Conservation (phyloP, 2,113 vertebrate species). For the Callionymus lyra region DNA sequence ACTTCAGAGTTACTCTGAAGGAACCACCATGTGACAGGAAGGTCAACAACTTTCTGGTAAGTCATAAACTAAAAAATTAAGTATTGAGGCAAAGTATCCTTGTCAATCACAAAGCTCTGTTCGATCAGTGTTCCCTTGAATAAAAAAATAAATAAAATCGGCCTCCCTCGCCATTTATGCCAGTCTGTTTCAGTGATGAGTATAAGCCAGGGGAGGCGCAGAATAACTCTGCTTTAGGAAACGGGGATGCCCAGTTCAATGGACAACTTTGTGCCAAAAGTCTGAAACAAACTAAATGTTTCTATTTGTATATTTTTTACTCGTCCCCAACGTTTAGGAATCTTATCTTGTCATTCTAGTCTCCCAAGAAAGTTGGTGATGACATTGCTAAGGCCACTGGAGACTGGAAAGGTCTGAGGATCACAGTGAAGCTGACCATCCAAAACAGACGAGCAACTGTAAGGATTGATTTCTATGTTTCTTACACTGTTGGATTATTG, state of each 20-base stretch:
- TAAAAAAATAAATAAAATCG: too few relatives aligned
- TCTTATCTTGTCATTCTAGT: constrained; percentile 62
- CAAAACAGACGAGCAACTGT: constrained; percentile 98
- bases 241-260: constrained; percentile 58
- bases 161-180: too few relatives aligned
- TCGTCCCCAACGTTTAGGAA: neutral
- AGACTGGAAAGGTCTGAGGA: constrained; percentile 96
- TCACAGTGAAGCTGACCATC: constrained; percentile 94
- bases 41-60: too few relatives aligned
- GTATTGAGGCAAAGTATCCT: too few relatives aligned
- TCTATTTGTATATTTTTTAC: too few relatives aligned
- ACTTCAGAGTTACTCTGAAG: constrained; percentile 64
- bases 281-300: constrained; percentile 56
- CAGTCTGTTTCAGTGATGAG: too few relatives aligned
- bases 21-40: too few relatives aligned
- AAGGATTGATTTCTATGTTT: constrained; percentile 10
- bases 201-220: constrained; percentile 70
- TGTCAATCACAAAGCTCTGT: too few relatives aligned
- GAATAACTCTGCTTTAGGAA: constrained; percentile 73
- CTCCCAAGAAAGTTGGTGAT: constrained; percentile 96
- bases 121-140: too few relatives aligned
- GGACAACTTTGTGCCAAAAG: constrained; percentile 76
- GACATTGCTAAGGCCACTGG: constrained; percentile 97
- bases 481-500: too few relatives aligned
- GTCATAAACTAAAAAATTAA: too few relatives aligned